A percentile compares a stretch with the other conserved stretches of the same genome.
phyloP scores from a whole-genome alignment of 2,797 vertebrate genomes.

The Coilia nasus region DNA sequence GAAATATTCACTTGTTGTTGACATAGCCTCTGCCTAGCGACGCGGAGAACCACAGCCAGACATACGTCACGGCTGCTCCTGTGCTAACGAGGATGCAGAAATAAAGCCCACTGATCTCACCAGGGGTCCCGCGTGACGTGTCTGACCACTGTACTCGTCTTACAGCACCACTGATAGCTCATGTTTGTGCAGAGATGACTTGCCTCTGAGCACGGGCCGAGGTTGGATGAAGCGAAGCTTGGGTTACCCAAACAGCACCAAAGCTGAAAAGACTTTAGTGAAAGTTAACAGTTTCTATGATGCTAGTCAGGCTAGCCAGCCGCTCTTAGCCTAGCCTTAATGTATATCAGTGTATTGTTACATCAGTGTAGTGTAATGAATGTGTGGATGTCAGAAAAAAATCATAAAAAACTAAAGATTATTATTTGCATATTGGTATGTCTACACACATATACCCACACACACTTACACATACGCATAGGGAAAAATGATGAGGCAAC shows the following conservation, averaged over 20 bases:
- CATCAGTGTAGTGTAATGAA: background rate
- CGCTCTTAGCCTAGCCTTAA: background rate
- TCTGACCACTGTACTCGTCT: background rate
- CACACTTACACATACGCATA: background rate
- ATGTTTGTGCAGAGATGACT: background rate
- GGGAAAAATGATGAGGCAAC: background rate
- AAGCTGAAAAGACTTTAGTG: background rate
- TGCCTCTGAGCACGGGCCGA: background rate
- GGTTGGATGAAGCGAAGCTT: background rate
- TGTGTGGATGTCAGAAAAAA: background rate
- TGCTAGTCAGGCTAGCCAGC: background rate
- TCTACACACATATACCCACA: background rate
- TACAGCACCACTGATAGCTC: background rate
- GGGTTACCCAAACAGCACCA: background rate
- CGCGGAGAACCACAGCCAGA: background rate
- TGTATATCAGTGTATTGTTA: background rate
- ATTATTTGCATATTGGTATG: background rate
- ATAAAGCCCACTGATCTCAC: background rate
- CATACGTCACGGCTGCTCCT: background rate
- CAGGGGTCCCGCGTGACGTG: background rate
- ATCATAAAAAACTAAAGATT: background rate
- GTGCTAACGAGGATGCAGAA: background rate
- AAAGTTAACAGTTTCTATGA: background rate
- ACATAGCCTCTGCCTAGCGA: background rate
- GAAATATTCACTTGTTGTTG: conserved; percentile 3